phyloP scores from a whole-genome alignment of 2,888 invertebrate species.

The Leptinotarsa rubiginosa region DNA sequence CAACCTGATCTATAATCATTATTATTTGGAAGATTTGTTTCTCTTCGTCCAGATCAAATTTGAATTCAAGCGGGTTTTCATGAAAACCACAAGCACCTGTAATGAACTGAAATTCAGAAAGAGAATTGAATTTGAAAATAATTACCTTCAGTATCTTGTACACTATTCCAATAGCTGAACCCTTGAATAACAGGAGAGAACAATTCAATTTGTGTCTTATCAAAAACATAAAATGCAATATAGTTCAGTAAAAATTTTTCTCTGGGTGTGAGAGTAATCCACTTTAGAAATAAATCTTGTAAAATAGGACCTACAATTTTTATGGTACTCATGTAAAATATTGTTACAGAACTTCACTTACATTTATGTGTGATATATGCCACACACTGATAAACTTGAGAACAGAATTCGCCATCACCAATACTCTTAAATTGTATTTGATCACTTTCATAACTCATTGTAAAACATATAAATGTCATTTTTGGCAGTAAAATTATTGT shows the following conservation, averaged over 20 bases:
- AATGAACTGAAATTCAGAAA: constrained; percentile 24
- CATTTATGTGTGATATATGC: constrained; percentile 47
- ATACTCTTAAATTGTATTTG: constrained; percentile 31
- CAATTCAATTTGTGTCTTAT: constrained; percentile 41
- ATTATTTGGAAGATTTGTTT: constrained; percentile 48
- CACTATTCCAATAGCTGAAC: constrained; percentile 47
- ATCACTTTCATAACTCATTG: constrained; percentile 35
- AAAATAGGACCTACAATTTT: constrained; percentile 44
- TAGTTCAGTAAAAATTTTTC: constrained; percentile 47
- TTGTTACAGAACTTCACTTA: constrained; percentile 25
- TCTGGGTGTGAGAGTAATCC: constrained; percentile 38
- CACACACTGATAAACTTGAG: constrained; percentile 44
- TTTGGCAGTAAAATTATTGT: neutral
- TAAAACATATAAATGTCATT: constrained; percentile 25
- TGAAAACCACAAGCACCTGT: constrained; percentile 53
- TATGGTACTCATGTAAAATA: neutral
- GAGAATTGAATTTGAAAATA: neutral
- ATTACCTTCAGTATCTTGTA: constrained; percentile 49
- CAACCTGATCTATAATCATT: constrained; percentile 43
- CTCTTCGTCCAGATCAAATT: constrained; percentile 48
- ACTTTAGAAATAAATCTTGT: constrained; percentile 49
- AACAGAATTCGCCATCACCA: constrained; percentile 36
- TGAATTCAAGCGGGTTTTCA: constrained; percentile 47
- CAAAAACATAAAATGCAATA: constrained; percentile 41
- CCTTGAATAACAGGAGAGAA: constrained; percentile 47